Conservation (phyloP, 1,140 invertebrate genomes). For the Drosophila arawakana region DNA sequence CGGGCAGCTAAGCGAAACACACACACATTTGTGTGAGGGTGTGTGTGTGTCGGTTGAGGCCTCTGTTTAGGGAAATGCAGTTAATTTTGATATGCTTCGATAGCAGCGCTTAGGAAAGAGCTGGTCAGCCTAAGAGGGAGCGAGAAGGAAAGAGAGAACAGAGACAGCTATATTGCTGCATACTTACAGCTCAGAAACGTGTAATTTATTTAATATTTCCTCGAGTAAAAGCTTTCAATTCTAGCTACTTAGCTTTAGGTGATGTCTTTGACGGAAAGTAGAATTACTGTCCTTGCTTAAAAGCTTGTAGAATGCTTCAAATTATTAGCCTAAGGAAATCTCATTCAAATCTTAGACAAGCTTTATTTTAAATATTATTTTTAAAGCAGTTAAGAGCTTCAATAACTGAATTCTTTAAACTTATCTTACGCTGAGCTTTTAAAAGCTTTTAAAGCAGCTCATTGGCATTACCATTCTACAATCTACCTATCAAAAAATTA, state of each 20-base stretch:
- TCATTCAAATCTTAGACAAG: too few relatives aligned
- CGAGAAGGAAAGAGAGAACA: background rate
- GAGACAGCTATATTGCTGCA: background rate
- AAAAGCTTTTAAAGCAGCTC: background rate
- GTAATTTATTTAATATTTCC: background rate
- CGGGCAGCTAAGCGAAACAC: conserved; percentile 63
- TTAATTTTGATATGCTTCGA: conserved; percentile 56
- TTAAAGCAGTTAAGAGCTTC: too few relatives aligned
- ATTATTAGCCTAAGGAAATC: too few relatives aligned
- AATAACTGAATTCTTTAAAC: too few relatives aligned
- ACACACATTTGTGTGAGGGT: background rate
- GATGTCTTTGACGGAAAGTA: too few relatives aligned
- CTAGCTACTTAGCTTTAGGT: background rate
- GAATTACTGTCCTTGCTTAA: too few relatives aligned
- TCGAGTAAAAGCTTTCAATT: background rate
- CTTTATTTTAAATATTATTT: too few relatives aligned
- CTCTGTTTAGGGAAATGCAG: conserved; percentile 46
- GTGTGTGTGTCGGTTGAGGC: conserved; percentile 7
- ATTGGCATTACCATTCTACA: too few relatives aligned
- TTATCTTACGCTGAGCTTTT: background rate
- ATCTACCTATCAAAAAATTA: background rate
- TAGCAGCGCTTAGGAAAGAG: conserved; percentile 33
- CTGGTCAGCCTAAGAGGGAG: background rate
- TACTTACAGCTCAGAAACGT: background rate
- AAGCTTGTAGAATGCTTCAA: too few relatives aligned